These are phyloP conservation scores for Tenrec ecaudatus DNA, from an alignment of 2,113 vertebrate genomes.

Conservation along the genomic window DNA sequence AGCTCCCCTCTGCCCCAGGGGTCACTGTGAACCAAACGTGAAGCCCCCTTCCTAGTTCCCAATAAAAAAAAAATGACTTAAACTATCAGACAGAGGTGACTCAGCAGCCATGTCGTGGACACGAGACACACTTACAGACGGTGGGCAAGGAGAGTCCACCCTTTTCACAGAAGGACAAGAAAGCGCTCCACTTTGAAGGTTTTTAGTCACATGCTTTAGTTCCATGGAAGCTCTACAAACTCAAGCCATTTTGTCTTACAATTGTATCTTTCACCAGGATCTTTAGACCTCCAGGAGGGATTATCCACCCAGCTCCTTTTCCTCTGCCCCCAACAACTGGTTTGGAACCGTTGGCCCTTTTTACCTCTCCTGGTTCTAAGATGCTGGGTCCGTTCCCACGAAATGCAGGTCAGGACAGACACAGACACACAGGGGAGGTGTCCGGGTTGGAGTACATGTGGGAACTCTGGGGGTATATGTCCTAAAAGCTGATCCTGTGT, in stretches of 20 bases:
- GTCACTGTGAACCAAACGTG: not conserved
- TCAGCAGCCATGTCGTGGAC: not conserved
- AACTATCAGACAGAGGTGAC: not conserved
- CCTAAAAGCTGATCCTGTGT: not conserved
- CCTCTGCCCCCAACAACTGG: not conserved
- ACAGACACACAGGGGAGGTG: not conserved
- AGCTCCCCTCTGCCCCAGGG: not conserved
- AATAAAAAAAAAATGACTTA: no score
- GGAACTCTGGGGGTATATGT: not conserved
- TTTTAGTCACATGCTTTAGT: not conserved
- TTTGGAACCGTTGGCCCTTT: no score
- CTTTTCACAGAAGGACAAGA: not conserved
- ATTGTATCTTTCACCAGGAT: not conserved
- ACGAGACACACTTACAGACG: not conserved
- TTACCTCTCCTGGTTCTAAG: not conserved
- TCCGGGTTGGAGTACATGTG: not conserved
- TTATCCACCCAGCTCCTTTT: not conserved
- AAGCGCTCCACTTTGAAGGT: no score
- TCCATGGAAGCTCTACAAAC: not conserved
- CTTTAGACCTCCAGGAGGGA: conserved; percentile 2
- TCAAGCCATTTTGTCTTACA: not conserved
- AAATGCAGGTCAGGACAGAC: not conserved
- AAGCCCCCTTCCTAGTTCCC: no score
- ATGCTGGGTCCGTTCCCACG: not conserved
- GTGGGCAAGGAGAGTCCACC: not conserved